Conservation (phyloP, 2,113 vertebrate genomes). For the Lanius ludovicianus region DNA sequence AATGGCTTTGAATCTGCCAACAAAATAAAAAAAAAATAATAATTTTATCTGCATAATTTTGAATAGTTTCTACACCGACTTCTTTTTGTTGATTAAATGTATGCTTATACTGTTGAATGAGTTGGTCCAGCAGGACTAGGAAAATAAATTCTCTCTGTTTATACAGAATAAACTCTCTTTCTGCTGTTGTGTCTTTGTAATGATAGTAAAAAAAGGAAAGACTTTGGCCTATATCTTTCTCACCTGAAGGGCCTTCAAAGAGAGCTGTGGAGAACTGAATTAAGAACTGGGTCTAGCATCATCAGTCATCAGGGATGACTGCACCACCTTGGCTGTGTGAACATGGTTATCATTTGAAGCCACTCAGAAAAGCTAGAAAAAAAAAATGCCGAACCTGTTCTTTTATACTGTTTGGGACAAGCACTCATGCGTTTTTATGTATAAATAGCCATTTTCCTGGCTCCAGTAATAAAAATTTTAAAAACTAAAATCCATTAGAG, state of each 20-base stretch:
- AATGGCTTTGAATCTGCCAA: not conserved
- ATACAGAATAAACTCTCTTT: not conserved
- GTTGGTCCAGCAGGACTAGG: not conserved
- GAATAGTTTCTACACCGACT: not conserved
- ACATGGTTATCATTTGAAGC: not conserved
- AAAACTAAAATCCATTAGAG: not conserved
- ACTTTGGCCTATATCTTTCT: not conserved
- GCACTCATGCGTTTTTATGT: not conserved
- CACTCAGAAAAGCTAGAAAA: not conserved
- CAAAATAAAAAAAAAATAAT: not conserved
- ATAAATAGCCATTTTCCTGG: not conserved
- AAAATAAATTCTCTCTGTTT: not conserved
- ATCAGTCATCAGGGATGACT: not conserved
- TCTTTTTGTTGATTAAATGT: not conserved
- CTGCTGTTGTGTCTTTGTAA: not conserved
- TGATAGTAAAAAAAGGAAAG: not conserved
- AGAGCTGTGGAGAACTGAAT: not conserved
- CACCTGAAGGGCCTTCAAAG: not conserved
- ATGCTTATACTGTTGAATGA: not conserved
- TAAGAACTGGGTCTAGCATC: not conserved
- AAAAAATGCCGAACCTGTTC: not conserved
- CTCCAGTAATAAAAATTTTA: not conserved
- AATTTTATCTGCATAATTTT: not conserved
- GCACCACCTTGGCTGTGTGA: not conserved
- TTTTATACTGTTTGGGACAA: not conserved